A percentile compares a stretch with the other conserved stretches of the same genome.
These are phyloP conservation scores for Bambusicola thoracicus DNA, from an alignment of 2,113 vertebrate species.

Conservation along the genomic window DNA sequence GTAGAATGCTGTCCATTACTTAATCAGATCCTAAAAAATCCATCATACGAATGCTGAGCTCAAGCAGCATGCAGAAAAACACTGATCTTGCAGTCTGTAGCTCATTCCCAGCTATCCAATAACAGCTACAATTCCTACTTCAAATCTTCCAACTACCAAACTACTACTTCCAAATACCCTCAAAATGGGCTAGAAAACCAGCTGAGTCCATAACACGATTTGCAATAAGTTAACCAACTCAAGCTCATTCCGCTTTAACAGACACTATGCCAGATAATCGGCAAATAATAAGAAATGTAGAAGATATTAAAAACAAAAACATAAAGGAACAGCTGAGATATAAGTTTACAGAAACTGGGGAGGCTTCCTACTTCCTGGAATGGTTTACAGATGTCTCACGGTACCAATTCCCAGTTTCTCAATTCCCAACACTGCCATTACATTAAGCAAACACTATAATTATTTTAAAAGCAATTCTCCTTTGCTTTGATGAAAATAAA, in stretches of 20 bases:
- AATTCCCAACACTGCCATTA: not conserved
- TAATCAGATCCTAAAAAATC: not conserved
- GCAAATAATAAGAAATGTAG: not conserved
- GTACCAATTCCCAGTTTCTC: conserved; percentile 24
- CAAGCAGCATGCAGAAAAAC: not conserved
- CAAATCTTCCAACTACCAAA: not conserved
- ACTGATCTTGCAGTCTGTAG: not conserved
- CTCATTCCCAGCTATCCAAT: not conserved
- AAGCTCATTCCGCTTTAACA: not conserved
- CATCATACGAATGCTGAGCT: not conserved
- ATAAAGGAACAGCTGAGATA: not conserved
- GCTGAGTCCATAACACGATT: not conserved
- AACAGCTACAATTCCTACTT: not conserved
- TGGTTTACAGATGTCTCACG: not conserved
- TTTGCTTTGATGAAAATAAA: conserved; percentile 35
- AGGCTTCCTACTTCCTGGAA: conserved; percentile 5
- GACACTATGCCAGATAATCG: not conserved
- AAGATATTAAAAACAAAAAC: not conserved
- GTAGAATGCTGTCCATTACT: not conserved
- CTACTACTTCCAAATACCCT: not conserved
- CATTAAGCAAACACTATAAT: not conserved
- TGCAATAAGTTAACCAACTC: not conserved
- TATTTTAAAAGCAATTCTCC: conserved; percentile 41
- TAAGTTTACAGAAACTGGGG: not conserved
- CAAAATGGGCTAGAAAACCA: not conserved